Percentiles rank a stretch among this genome's conserved stretches.
Evolutionary conservation across 92 coral and sea anemone species (phyloP).

Genomic region (Palythoa grandiflora): DNA sequence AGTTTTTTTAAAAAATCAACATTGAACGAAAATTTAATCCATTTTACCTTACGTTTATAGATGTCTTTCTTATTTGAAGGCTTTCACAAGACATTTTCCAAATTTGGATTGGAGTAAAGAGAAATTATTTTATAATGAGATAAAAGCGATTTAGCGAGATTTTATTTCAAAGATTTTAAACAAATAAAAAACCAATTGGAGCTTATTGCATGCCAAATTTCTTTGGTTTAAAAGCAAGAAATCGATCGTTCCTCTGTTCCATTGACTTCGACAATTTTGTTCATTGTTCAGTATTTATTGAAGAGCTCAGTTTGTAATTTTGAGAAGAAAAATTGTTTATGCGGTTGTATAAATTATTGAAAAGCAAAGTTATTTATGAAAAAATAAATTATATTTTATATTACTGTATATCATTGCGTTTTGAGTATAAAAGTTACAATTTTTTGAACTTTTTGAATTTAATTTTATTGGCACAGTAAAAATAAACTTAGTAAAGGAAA

Average conservation of each 20-base stretch:
- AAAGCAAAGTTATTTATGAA: constrained; percentile 25
- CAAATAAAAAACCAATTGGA: neutral
- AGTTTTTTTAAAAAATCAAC: neutral
- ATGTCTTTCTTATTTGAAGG: neutral
- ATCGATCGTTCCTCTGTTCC: neutral
- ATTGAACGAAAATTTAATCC: neutral
- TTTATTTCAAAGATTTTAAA: neutral
- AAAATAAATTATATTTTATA: constrained; percentile 1
- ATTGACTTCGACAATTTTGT: neutral
- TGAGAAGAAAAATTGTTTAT: neutral
- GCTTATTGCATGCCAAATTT: neutral
- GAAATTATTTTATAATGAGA: neutral
- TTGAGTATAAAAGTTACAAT: constrained; percentile 10
- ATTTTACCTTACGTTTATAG: neutral
- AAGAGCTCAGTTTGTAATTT: neutral
- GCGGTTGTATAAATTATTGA: neutral
- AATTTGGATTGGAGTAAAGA: neutral
- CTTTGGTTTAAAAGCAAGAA: neutral
- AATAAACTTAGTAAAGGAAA: too few relatives aligned
- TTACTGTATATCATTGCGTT: neutral
- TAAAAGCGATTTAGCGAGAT: neutral
- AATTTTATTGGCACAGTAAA: too few relatives aligned
- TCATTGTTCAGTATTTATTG: constrained; percentile 23
- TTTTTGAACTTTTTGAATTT: neutral
- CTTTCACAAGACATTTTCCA: neutral